Evolutionary conservation across 2,797 vertebrate genomes (phyloP).

Genomic region (Salmo trutta): DNA sequence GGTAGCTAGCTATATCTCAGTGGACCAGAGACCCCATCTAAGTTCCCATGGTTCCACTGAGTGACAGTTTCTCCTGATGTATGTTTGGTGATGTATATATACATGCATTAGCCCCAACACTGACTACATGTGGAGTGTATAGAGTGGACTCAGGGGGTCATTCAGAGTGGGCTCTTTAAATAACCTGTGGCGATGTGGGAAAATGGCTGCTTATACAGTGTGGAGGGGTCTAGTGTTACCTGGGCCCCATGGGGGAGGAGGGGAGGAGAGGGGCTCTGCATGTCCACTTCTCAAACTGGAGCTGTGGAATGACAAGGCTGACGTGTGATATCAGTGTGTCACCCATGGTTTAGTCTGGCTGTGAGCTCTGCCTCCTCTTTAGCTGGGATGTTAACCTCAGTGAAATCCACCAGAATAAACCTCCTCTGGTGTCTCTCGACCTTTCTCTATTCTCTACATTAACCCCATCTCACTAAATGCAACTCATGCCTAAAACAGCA

Average conservation of each 20-base stretch:
- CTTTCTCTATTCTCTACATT: slow-evolving; percentile 38
- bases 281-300: slow-evolving; percentile 14
- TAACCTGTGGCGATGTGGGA: slow-evolving; percentile 34
- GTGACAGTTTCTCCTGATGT: slow-evolving; percentile 31
- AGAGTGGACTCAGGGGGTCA: too few species aligned
- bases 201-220: slow-evolving; percentile 32
- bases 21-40: slow-evolving; percentile 28
- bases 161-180: slow-evolving; percentile 44
- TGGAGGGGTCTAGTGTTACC: too few species aligned
- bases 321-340: slow-evolving; percentile 54
- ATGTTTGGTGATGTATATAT: slow-evolving; percentile 39
- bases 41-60: neutral
- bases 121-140: too few species aligned
- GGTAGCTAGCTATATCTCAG: slow-evolving; percentile 32
- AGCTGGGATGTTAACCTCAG: slow-evolving; percentile 36
- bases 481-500: slow-evolving; percentile 7
- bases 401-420: slow-evolving; percentile 63
- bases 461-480: slow-evolving; percentile 3
- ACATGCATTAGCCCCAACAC: neutral
- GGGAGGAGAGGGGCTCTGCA: slow-evolving; percentile 20
- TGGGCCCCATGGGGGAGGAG: slow-evolving; percentile 19
- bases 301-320: slow-evolving; percentile 33
- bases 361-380: slow-evolving; percentile 55
- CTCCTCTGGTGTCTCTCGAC: slow-evolving; percentile 49
- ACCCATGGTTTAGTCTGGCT: slow-evolving; percentile 57